These are phyloP conservation scores for Gallinago paraguaiae DNA, from an alignment of 2,113 vertebrate species.

Conservation along the genomic window DNA sequence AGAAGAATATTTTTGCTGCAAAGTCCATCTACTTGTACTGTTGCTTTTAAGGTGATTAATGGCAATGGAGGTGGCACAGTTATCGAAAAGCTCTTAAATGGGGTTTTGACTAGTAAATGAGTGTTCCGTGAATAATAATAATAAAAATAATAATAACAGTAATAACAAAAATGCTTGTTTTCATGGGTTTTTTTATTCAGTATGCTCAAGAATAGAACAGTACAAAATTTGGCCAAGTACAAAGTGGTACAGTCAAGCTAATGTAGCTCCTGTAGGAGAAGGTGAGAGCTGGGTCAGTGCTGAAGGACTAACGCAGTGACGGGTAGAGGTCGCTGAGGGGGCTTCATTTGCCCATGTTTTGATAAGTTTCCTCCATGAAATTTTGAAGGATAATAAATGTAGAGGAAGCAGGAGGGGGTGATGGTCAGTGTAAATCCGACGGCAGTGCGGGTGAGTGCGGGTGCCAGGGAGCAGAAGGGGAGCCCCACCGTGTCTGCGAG, in stretches of 20 bases:
- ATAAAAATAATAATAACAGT: background rate
- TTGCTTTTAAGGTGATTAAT: background rate
- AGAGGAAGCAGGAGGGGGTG: background rate
- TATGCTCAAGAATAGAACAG: background rate
- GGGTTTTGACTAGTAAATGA: background rate
- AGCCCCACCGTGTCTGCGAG: background rate
- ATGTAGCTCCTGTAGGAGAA: background rate
- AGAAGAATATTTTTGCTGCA: background rate
- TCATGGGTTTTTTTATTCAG: background rate
- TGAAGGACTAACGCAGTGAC: background rate
- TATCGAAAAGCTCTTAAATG: background rate
- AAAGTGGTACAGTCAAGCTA: background rate
- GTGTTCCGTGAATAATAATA: background rate
- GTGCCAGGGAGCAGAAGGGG: rapidly evolving
- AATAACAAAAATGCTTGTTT: background rate
- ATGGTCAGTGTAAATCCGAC: background rate
- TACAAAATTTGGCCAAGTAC: background rate
- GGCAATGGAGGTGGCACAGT: background rate
- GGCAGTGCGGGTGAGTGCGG: background rate
- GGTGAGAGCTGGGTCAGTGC: background rate
- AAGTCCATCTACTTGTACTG: background rate
- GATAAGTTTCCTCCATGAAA: background rate
- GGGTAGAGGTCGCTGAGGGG: background rate
- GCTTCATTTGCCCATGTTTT: background rate
- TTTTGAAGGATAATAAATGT: background rate